Evolutionary conservation across 2,113 vertebrate genomes (phyloP).

Genomic region (Podilymbus podiceps): DNA sequence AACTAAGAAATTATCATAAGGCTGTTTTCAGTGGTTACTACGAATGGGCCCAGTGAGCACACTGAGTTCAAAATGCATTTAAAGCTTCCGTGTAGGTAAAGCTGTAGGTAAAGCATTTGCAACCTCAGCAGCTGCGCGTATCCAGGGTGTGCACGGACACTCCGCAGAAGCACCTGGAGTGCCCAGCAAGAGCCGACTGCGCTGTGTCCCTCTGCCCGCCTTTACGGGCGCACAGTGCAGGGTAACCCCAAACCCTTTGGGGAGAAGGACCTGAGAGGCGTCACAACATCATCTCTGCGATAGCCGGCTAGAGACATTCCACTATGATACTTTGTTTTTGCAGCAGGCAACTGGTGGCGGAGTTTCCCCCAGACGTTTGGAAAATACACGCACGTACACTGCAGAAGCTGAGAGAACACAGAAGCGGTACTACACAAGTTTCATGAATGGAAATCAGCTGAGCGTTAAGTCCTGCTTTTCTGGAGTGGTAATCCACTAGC

Average conservation of each 20-base stretch:
- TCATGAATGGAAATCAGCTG: not conserved
- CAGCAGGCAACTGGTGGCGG: not conserved
- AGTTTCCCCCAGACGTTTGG: not conserved
- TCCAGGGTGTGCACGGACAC: not conserved
- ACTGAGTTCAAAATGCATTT: not conserved
- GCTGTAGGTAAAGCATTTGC: not conserved
- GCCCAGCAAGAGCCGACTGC: not conserved
- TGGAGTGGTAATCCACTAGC: not conserved
- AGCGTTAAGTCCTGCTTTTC: not conserved
- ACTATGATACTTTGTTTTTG: not conserved
- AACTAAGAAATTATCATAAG: not conserved
- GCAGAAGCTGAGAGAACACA: not conserved
- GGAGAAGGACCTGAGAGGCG: not conserved
- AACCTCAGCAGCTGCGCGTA: not conserved
- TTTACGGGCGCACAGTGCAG: not conserved
- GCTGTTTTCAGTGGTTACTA: not conserved
- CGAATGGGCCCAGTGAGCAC: accelerated
- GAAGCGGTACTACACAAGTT: not conserved
- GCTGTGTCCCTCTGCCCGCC: not conserved
- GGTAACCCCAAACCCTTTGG: not conserved
- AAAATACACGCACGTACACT: not conserved
- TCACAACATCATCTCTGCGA: not conserved
- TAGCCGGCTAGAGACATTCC: not conserved
- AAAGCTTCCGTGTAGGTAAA: not conserved
- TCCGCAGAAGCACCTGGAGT: not conserved